These are phyloP conservation scores for Atrichornis clamosus DNA, from an alignment of 2,113 vertebrate genomes.

Conservation along the genomic window DNA sequence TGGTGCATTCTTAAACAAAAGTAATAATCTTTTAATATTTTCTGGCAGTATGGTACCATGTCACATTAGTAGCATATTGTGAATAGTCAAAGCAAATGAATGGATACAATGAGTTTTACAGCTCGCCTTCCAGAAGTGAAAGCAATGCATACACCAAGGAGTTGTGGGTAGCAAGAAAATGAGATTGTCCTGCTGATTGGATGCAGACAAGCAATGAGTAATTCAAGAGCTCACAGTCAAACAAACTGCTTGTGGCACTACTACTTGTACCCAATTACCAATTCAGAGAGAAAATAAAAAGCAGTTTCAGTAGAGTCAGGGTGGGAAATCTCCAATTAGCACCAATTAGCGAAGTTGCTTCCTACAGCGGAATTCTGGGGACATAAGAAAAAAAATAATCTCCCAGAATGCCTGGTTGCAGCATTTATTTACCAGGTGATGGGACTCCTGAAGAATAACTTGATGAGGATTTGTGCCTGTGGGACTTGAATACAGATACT, in stretches of 20 bases:
- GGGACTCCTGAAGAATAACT: slow-evolving; percentile 72
- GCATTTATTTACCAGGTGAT: slow-evolving; percentile 76
- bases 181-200: slow-evolving; percentile 75
- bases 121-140: slow-evolving; percentile 66
- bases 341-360: slow-evolving; percentile 88
- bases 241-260: slow-evolving; percentile 81
- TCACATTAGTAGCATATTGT: slow-evolving; percentile 65
- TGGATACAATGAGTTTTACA: slow-evolving; percentile 74
- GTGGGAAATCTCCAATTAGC: slow-evolving; percentile 96
- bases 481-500: slow-evolving; percentile 68
- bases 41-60: slow-evolving; percentile 56
- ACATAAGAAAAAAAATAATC: slow-evolving; percentile 67
- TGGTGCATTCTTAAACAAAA: slow-evolving; percentile 60
- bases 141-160: slow-evolving; percentile 70
- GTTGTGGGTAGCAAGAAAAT: slow-evolving; percentile 74
- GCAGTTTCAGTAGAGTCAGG: slow-evolving; percentile 85
- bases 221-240: slow-evolving; percentile 78
- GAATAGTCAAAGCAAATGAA: slow-evolving; percentile 78
- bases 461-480: slow-evolving; percentile 73
- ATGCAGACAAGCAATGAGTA: slow-evolving; percentile 75
- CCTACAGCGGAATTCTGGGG: slow-evolving; percentile 81
- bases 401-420: slow-evolving; percentile 76
- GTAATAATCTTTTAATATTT: slow-evolving; percentile 73
- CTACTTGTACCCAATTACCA: slow-evolving; percentile 91
- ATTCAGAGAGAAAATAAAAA: slow-evolving; percentile 89